Conservation (phyloP, 2,888 invertebrate genomes). For the Synergus laeviventris region DNA sequence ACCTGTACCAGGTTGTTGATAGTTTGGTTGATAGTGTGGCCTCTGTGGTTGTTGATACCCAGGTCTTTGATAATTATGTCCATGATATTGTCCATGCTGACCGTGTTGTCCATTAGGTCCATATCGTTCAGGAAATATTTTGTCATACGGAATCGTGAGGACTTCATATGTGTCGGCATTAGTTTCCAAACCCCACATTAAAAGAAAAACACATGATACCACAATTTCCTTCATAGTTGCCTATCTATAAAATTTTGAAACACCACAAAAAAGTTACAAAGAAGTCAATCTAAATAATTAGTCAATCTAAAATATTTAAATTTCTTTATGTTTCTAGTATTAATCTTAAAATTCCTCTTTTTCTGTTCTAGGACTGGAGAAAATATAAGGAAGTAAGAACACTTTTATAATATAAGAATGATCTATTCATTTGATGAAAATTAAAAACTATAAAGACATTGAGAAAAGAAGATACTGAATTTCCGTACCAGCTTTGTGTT, state of each 20-base stretch:
- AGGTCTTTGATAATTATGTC: conserved; percentile 32
- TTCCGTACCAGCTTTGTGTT: neutral
- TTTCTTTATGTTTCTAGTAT: neutral
- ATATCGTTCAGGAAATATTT: conserved; percentile 20
- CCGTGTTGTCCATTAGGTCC: conserved; percentile 35
- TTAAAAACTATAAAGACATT: neutral
- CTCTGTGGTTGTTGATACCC: conserved; percentile 32
- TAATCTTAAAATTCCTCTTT: neutral
- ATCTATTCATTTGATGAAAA: neutral
- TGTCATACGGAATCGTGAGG: conserved; percentile 8
- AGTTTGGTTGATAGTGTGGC: conserved; percentile 39
- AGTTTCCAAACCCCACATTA: neutral
- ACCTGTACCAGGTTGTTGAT: conserved; percentile 40
- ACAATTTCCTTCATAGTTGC: conserved; percentile 8
- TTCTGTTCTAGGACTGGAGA: neutral
- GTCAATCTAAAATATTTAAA: neutral
- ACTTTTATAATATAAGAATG: neutral
- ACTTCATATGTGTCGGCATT: conserved; percentile 13
- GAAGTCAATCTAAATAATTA: neutral
- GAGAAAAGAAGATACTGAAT: neutral
- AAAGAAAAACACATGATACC: neutral
- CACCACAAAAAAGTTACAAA: neutral
- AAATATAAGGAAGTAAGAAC: neutral
- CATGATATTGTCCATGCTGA: conserved; percentile 35
- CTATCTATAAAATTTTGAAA: neutral